Conservation (phyloP, 2,113 vertebrate genomes). For the Galbula dea region DNA sequence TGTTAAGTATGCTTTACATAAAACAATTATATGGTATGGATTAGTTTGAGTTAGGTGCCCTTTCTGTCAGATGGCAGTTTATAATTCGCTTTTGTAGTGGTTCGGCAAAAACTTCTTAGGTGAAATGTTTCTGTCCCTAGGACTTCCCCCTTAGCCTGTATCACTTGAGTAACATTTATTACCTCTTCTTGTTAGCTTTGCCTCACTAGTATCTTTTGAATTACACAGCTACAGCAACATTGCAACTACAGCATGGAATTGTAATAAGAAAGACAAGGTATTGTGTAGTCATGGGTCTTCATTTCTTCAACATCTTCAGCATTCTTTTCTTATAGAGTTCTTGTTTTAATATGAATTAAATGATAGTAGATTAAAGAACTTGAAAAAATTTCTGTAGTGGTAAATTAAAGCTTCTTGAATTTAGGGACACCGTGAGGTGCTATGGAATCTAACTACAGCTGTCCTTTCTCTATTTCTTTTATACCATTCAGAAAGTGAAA, state of each 20-base stretch:
- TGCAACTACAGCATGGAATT: not conserved
- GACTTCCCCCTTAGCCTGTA: not conserved
- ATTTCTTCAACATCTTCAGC: not conserved
- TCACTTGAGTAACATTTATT: not conserved
- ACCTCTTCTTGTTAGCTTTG: not conserved
- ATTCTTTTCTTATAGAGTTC: not conserved
- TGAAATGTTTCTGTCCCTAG: not conserved
- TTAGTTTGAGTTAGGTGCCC: not conserved
- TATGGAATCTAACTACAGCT: not conserved
- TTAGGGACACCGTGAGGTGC: not conserved
- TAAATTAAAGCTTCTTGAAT: not conserved
- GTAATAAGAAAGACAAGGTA: not conserved
- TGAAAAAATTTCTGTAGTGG: not conserved
- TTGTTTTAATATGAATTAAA: not conserved
- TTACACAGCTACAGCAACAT: not conserved
- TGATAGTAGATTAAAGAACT: not conserved
- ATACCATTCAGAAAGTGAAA: conserved; percentile 49
- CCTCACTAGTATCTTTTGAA: not conserved
- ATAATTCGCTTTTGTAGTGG: not conserved
- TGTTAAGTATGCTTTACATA: not conserved
- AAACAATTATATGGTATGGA: not conserved
- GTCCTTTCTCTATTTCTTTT: conserved; percentile 8
- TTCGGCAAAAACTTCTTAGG: not conserved
- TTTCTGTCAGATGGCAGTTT: not conserved
- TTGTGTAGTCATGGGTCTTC: not conserved